Percentiles rank a stretch among this genome's conserved stretches.
Conservation (phyloP, 1,140 invertebrate genomes). For the Lithobius niger region DNA sequence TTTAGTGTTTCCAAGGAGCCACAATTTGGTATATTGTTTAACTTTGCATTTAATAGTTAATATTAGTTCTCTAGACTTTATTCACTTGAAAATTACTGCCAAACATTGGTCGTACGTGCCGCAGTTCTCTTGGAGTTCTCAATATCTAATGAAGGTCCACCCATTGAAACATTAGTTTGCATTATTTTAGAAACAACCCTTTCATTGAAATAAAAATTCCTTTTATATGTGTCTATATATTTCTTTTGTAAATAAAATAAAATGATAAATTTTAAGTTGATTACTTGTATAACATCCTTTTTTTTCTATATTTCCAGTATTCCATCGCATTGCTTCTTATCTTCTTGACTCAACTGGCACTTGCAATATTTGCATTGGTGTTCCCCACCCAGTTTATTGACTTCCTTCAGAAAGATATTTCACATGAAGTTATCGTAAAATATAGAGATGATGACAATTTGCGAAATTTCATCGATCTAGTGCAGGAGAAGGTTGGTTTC, state of each 20-base stretch:
- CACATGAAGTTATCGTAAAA: constrained; percentile 74
- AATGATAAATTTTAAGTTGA: neutral
- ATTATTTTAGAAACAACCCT: no score
- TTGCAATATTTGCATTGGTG: constrained; percentile 80
- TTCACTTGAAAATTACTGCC: no score
- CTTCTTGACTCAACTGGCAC: constrained; percentile 76
- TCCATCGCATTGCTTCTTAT: constrained; percentile 74
- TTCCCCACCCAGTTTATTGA: constrained; percentile 77
- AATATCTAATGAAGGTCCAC: no score
- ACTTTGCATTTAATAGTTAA: no score
- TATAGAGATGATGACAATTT: constrained; percentile 83
- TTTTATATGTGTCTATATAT: no score
- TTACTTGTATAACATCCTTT: constrained; percentile 1
- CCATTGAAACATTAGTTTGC: no score
- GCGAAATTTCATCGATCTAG: constrained; percentile 86
- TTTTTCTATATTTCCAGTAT: constrained; percentile 50
- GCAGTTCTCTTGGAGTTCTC: no score
- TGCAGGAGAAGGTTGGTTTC: constrained; percentile 65
- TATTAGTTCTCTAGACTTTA: no score
- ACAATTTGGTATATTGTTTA: no score
- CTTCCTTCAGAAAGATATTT: constrained; percentile 60
- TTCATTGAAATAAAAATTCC: no score
- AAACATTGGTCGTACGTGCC: no score
- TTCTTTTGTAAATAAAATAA: neutral
- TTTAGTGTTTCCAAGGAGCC: no score